Evolutionary conservation across 1,140 invertebrate genomes (phyloP).

Genomic region (Orchestia grillus): DNA sequence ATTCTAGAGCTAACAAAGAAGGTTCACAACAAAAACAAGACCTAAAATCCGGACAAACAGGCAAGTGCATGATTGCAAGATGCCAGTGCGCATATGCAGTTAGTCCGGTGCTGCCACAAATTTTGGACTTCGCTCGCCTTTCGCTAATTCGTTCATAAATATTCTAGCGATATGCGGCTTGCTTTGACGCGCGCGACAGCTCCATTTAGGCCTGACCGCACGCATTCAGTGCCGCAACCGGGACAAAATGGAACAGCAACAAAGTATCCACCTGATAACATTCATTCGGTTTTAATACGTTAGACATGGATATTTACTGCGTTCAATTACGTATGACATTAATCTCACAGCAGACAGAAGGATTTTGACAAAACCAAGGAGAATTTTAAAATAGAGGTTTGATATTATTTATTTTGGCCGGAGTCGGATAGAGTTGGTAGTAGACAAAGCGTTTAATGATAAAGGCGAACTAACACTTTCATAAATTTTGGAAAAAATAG

Average conservation of each 20-base stretch:
- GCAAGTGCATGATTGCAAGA: background rate
- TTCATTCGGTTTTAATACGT: background rate
- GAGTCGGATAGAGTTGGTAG: too few relatives aligned
- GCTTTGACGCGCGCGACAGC: background rate
- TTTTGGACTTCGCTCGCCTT: background rate
- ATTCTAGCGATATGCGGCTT: background rate
- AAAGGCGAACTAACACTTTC: too few relatives aligned
- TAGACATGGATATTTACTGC: background rate
- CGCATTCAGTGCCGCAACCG: background rate
- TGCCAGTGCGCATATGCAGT: background rate
- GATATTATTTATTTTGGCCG: too few relatives aligned
- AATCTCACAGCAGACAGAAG: background rate
- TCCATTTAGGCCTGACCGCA: conserved; percentile 5
- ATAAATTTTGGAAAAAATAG: too few relatives aligned
- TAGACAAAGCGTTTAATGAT: too few relatives aligned
- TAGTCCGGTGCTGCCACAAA: background rate
- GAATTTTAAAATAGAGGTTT: too few relatives aligned
- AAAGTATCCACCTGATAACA: background rate
- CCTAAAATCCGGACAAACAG: background rate
- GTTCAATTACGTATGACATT: background rate
- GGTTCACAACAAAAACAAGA: background rate
- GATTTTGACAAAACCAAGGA: background rate
- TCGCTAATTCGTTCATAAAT: background rate
- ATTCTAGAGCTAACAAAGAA: background rate
- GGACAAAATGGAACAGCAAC: background rate